Evolutionary conservation across 2,797 vertebrate species (phyloP).

Genomic region (Tangara arthus): DNA sequence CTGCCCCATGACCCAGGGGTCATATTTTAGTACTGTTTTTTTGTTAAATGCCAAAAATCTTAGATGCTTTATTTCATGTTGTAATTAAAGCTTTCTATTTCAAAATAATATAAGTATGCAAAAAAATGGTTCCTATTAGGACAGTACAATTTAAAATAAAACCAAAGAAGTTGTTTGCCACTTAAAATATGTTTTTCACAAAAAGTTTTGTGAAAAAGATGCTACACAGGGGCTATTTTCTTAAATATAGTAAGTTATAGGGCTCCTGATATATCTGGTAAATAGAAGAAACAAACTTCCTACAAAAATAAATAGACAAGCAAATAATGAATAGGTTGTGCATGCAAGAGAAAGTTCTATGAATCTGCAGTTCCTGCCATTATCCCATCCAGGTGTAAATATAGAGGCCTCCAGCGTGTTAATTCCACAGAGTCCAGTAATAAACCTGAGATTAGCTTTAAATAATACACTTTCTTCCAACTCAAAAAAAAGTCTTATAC

Average conservation of each 20-base stretch:
- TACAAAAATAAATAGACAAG: not conserved
- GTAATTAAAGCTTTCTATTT: not conserved
- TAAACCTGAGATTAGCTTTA: not conserved
- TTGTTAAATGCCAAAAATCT: not conserved
- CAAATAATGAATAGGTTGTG: not conserved
- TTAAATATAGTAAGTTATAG: not conserved
- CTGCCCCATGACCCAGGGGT: not conserved
- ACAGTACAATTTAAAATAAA: not conserved
- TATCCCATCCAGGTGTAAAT: not conserved
- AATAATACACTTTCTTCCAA: conserved; percentile 25
- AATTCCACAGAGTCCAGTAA: not conserved
- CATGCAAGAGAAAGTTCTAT: not conserved
- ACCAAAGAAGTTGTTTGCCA: not conserved
- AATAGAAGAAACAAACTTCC: not conserved
- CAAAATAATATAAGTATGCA: not conserved
- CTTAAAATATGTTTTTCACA: not conserved
- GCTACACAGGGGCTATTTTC: not conserved
- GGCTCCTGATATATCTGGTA: not conserved
- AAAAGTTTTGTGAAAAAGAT: not conserved
- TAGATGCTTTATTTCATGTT: not conserved
- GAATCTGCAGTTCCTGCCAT: not conserved
- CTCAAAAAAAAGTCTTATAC: not conserved
- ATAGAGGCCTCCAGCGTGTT: not conserved
- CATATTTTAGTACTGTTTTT: not conserved
- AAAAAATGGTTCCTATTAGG: not conserved